Evolutionary conservation across 1,140 invertebrate genomes (phyloP).

Genomic region (Colletes gigas): DNA sequence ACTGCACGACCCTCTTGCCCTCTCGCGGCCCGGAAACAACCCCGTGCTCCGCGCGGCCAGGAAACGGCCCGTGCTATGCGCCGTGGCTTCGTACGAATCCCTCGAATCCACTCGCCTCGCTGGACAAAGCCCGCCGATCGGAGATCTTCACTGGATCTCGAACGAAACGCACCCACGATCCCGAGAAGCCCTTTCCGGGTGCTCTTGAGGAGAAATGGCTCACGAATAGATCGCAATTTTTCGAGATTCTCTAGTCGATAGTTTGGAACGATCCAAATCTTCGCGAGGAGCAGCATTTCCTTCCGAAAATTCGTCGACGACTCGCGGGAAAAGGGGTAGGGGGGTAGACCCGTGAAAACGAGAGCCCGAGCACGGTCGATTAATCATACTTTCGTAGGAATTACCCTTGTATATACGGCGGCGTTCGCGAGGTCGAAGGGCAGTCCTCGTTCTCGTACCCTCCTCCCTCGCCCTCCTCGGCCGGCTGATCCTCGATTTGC

Average conservation of each 20-base stretch:
- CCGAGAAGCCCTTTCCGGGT: too few species aligned
- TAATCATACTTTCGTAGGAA: conserved; percentile 67
- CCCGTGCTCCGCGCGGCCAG: conserved; percentile 58
- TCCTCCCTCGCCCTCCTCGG: neutral
- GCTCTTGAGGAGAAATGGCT: too few species aligned
- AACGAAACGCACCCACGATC: too few species aligned
- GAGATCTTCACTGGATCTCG: neutral
- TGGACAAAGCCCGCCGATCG: neutral
- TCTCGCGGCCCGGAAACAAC: conserved; percentile 72
- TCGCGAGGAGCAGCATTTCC: too few species aligned
- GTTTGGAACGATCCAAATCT: too few species aligned
- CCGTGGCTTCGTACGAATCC: conserved; percentile 53
- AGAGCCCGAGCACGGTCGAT: conserved; percentile 55
- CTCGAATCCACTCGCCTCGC: conserved; percentile 50
- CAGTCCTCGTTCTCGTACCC: conserved; percentile 42
- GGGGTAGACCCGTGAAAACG: conserved; percentile 30
- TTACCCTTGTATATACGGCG: conserved; percentile 57
- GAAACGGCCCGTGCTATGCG: conserved; percentile 48
- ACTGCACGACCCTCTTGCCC: conserved; percentile 76
- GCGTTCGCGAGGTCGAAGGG: conserved; percentile 60
- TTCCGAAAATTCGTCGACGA: too few species aligned
- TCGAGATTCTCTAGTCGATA: too few species aligned
- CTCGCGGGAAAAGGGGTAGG: too few species aligned
- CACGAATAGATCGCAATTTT: too few species aligned
- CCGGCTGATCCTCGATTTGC: neutral